Conservation (phyloP, 1,140 invertebrate species). For the Thaumatotibia leucotreta region DNA sequence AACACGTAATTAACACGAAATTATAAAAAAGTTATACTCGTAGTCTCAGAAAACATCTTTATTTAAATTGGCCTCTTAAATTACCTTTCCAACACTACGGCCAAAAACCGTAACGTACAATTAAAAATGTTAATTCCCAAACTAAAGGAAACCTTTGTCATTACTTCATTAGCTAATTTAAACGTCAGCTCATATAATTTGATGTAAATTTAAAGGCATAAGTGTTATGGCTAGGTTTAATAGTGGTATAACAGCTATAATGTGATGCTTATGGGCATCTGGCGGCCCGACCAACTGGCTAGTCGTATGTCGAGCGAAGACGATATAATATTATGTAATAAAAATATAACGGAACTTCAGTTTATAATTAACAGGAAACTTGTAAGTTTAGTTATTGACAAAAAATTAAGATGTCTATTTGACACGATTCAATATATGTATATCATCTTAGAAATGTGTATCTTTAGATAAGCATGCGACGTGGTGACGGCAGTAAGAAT, state of each 20-base stretch:
- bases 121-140: constrained; percentile 5
- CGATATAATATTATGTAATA: no score
- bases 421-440: neutral
- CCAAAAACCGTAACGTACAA: neutral
- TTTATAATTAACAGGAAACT: no score
- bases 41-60: no score
- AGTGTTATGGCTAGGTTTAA: neutral
- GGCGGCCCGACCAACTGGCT: neutral
- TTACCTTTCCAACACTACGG: neutral
- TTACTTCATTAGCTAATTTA: constrained; percentile 5
- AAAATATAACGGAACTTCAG: no score
- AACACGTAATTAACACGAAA: no score
- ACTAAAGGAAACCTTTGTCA: neutral
- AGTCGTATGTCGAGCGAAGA: no score
- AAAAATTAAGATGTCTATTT: neutral
- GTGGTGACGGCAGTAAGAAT: no score
- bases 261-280: neutral
- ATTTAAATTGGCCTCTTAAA: neutral
- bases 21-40: no score
- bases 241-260: neutral
- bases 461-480: no score
- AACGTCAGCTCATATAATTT: neutral
- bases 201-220: neutral
- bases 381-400: neutral
- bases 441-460: no score